Percentiles rank a stretch among this genome's conserved stretches.
phyloP scores from a whole-genome alignment of 1,140 invertebrate species.

The Lepidotrigona ventralis region DNA sequence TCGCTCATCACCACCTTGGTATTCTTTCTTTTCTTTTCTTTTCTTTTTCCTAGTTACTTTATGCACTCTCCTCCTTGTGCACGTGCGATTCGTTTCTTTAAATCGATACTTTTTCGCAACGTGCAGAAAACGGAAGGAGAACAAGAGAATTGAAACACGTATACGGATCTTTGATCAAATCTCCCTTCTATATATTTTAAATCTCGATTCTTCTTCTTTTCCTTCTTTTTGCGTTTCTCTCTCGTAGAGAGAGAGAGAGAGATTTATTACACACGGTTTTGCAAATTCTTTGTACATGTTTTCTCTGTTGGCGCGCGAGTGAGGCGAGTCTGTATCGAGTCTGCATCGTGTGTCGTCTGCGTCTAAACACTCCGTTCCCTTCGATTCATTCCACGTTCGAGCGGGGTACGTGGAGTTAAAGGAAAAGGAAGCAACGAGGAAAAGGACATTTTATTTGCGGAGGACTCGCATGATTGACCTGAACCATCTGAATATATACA shows the following conservation, averaged over 20 bases:
- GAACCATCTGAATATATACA: background rate
- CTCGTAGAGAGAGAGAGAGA: no score
- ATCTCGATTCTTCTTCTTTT: slow-evolving; percentile 1
- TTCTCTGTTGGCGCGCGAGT: background rate
- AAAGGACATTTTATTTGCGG: background rate
- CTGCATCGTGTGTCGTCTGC: background rate
- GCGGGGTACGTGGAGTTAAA: background rate
- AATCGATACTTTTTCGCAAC: background rate
- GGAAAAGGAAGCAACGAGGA: background rate
- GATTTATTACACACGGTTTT: no score
- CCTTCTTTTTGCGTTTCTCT: slow-evolving; percentile 11
- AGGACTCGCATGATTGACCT: background rate
- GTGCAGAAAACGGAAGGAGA: background rate
- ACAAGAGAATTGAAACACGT: background rate
- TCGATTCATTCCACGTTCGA: slow-evolving; percentile 24
- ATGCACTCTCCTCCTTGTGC: no score
- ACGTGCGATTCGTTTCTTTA: background rate
- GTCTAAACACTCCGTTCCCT: slow-evolving; percentile 47
- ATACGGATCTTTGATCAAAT: no score
- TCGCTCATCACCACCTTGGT: no score
- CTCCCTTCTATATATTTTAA: slow-evolving; percentile 46
- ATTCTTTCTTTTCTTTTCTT: no score
- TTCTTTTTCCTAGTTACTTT: background rate
- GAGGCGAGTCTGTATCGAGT: background rate
- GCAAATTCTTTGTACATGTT: background rate